These are phyloP conservation scores for Pissodes strobi DNA, from an alignment of 1,140 invertebrate species.

Conservation along the genomic window DNA sequence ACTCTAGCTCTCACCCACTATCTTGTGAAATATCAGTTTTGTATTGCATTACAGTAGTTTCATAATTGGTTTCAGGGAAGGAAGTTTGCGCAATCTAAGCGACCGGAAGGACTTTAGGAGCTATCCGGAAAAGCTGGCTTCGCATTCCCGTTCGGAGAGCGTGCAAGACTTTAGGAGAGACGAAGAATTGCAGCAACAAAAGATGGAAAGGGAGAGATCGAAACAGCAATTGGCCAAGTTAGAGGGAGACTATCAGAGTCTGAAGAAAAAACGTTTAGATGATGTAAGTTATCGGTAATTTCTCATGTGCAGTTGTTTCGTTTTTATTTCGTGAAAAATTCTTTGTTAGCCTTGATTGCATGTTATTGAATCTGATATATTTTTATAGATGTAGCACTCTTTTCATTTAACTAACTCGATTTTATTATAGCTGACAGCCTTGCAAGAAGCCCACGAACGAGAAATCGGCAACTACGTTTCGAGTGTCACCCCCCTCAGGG, in stretches of 20 bases:
- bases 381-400: no score
- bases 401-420: no score
- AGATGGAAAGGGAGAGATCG: slow-evolving; percentile 65
- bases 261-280: slow-evolving; percentile 75
- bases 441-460: slow-evolving; percentile 77
- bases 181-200: slow-evolving; percentile 63
- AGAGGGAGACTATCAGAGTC: slow-evolving; percentile 67
- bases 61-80: slow-evolving; percentile 58
- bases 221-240: slow-evolving; percentile 56
- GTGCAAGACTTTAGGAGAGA: slow-evolving; percentile 53
- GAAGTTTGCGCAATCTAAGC: slow-evolving; percentile 57
- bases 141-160: slow-evolving; percentile 57
- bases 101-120: slow-evolving; percentile 50
- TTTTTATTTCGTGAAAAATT: no score
- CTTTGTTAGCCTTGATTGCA: no score
- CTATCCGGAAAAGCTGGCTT: slow-evolving; percentile 47
- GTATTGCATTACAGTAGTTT: background rate
- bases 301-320: no score
- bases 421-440: slow-evolving; percentile 70
- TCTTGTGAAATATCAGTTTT: background rate
- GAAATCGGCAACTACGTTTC: slow-evolving; percentile 68
- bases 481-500: slow-evolving; percentile 61
- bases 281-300: slow-evolving; percentile 75
- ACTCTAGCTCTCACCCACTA: background rate
- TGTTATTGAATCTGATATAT: no score